These are phyloP conservation scores for Chouioia cunea DNA, from an alignment of 2,888 invertebrate genomes.

Conservation along the genomic window DNA sequence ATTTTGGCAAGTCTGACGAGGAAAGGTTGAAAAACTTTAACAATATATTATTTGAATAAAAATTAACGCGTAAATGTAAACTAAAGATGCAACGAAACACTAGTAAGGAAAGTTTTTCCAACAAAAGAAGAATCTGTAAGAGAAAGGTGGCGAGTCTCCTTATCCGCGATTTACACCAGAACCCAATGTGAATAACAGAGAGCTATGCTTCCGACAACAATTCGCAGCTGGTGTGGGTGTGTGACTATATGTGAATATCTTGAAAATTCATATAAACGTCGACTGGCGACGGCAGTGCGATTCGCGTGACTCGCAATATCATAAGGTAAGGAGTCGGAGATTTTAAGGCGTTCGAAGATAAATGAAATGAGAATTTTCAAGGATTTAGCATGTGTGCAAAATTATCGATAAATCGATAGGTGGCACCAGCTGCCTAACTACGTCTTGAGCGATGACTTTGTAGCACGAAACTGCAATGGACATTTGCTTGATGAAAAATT, in stretches of 20 bases:
- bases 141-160: no score
- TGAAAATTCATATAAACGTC: constrained; percentile 29
- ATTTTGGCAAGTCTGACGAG: no score
- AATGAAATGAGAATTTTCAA: background rate
- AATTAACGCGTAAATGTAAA: no score
- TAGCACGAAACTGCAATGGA: constrained; percentile 23
- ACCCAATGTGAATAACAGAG: background rate
- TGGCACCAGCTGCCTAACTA: constrained; percentile 12
- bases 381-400: constrained; percentile 7
- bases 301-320: constrained; percentile 36
- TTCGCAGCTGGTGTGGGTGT: background rate
- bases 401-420: constrained; percentile 39
- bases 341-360: background rate
- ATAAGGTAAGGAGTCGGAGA: background rate
- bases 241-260: constrained; percentile 15
- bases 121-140: no score
- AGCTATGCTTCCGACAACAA: constrained; percentile 23
- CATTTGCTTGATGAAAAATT: background rate
- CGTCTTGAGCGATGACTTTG: constrained; percentile 26
- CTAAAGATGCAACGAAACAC: no score
- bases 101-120: no score
- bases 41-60: no score
- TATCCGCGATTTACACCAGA: no score
- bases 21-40: no score
- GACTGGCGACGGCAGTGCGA: constrained; percentile 13